These are phyloP conservation scores for Dicerorhinus sumatrensis DNA, from an alignment of 2,113 vertebrate genomes.

Conservation along the genomic window DNA sequence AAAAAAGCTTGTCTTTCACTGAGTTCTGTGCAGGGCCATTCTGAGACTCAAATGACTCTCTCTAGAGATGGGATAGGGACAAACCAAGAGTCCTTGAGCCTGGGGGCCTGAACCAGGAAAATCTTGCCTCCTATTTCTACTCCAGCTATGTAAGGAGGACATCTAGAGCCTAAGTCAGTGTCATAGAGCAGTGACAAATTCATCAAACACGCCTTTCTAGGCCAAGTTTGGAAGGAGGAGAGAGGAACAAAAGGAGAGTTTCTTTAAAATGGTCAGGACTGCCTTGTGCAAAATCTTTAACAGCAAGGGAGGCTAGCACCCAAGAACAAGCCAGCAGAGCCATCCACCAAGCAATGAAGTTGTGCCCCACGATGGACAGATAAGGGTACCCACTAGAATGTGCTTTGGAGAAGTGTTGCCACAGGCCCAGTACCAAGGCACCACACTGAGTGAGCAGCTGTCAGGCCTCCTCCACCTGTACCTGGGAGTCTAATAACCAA, in stretches of 20 bases:
- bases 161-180: background rate
- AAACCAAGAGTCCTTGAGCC: background rate
- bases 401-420: background rate
- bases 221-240: background rate
- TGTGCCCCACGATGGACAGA: background rate
- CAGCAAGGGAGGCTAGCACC: background rate
- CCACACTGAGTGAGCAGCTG: background rate
- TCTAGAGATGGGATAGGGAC: background rate
- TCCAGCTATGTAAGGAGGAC: background rate
- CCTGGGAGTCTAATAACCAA: background rate
- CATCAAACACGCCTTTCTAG: background rate
- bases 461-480: background rate
- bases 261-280: too few species aligned
- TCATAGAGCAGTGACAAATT: background rate
- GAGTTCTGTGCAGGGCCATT: background rate
- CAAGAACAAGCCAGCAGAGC: background rate
- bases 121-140: background rate
- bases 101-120: background rate
- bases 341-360: background rate
- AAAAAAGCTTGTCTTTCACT: background rate
- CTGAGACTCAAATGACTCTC: background rate
- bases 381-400: background rate
- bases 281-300: background rate
- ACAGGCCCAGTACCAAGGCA: background rate
- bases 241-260: too few species aligned